Evolutionary conservation across 30 jellyfish, hydroid and myxozoan genomes (phyloP).

Genomic region (Chrysaora quinquecirrha): DNA sequence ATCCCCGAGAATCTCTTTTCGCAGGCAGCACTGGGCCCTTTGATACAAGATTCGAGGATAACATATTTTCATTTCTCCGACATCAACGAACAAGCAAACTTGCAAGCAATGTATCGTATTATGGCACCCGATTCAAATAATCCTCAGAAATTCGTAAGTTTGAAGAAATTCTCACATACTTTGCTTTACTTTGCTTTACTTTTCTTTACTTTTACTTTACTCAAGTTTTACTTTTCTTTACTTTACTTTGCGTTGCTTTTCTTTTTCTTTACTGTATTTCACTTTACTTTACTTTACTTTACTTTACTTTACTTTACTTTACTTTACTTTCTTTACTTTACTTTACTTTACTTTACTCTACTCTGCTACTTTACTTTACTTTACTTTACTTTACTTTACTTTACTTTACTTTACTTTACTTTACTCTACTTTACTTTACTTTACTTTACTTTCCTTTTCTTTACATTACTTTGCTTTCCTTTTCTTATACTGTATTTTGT

Average conservation of each 20-base stretch:
- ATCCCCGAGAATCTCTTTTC: too few relatives aligned
- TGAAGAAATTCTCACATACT: not conserved
- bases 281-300: not conserved
- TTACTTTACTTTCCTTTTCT: not conserved
- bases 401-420: not conserved
- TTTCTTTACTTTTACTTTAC: not conserved
- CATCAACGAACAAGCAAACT: conserved; percentile 54
- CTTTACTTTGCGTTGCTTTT: not conserved
- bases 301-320: not conserved
- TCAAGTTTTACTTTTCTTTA: not conserved
- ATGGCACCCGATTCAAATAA: conserved; percentile 74
- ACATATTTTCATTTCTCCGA: conserved; percentile 61
- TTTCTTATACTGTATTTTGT: not conserved
- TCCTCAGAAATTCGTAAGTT: conserved; percentile 65
- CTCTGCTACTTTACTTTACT: not conserved
- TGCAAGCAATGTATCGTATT: conserved; percentile 68
- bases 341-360: not conserved
- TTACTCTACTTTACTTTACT: conserved; percentile 7
- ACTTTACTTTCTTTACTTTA: too few relatives aligned
- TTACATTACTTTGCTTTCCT: not conserved
- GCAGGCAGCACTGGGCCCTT: conserved; percentile 37
- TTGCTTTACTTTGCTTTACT: conserved; percentile 1
- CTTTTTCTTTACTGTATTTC: conserved; percentile 2
- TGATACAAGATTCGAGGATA: conserved; percentile 49
- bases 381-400: conserved; percentile 5